Base-by-base conservation (phyloP, 2,113 vertebrate genomes). In the Indri indri region DNA sequence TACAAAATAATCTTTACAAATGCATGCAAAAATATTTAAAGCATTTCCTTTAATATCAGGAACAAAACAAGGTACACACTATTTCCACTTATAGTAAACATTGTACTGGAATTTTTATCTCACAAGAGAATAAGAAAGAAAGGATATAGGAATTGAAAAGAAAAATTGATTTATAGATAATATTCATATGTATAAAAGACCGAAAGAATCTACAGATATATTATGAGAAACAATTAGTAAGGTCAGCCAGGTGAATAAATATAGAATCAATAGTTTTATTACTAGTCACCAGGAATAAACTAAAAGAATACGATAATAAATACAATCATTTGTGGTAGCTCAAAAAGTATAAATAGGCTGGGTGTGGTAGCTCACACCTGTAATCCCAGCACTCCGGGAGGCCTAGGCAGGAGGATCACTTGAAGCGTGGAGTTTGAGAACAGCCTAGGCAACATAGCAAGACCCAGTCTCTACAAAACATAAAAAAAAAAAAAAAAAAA, bases 261-360 rank as follows among this genome's bases (percentile, higher is more conserved):
- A 85, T 32, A 50, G 88, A 93, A 92, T 94, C 85, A 89, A 85
- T 94, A 88, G 23, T 70, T 81, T 70, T 76, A 77, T 77, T 86
- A 83, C 30, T 88, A 96, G 32, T 86, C 50, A 86, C 14, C 23
- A 59, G 22, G 79, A 86, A 80, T 7, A 92, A 87, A 73, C 4
- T 34, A 70, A 90, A 88, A 87, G 18, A 71, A 86, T 77, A 57
- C 70, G 18, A n/a, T 73, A 34, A 83, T 83, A 89, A 96, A 54
- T 17, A 52, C 8, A 85, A 96, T 50, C 54, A 68, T 59, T 95
- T 89, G 89, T 6, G 93, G 14, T 82, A 82, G 47, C 42, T 76
- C 65, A 22, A 57, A 22, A 57, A 57, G 54, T 57, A 22, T 57
- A 57, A 57, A 22, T 22, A 57, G 20, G 20, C 20, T 22, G 7